Conservation (phyloP, 1,140 invertebrate species). For the Lordiphosa mommai region DNA sequence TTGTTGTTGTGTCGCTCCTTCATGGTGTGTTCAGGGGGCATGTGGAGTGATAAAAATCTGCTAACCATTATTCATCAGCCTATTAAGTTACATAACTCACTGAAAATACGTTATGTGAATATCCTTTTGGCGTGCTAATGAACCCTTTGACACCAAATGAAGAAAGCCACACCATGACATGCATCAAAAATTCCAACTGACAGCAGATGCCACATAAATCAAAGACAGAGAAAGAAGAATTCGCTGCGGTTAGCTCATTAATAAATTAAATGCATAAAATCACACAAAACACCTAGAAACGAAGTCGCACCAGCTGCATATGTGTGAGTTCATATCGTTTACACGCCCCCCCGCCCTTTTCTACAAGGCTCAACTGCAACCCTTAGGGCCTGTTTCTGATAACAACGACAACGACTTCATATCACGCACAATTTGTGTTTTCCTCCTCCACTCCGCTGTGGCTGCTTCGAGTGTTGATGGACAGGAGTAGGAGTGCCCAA, state of each 20-base stretch:
- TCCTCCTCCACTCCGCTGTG: not conserved
- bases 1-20: conserved; percentile 14
- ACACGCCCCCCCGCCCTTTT: conserved; percentile 31
- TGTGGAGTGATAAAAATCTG: conserved; percentile 65
- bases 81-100: conserved; percentile 75
- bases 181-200: conserved; percentile 47
- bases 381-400: conserved; percentile 54
- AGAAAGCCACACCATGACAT: conserved; percentile 31
- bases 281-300: conserved; percentile 45
- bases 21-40: conserved; percentile 13
- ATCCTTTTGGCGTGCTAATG: conserved; percentile 65
- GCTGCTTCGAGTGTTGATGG: not conserved
- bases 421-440: conserved; percentile 72
- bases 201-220: conserved; percentile 63
- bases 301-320: not conserved
- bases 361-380: conserved; percentile 43
- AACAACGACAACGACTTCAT: conserved; percentile 52
- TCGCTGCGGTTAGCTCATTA: conserved; percentile 55
- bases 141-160: conserved; percentile 57
- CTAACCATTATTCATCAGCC: conserved; percentile 65
- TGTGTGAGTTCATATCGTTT: conserved; percentile 27
- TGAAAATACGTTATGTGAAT: conserved; percentile 43
- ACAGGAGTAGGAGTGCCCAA: conserved; percentile 37
- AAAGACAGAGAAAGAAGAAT: conserved; percentile 33
- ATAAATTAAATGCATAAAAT: conserved; percentile 68